These are phyloP conservation scores for Indicator indicator DNA, from an alignment of 2,113 vertebrate species.

Conservation along the genomic window DNA sequence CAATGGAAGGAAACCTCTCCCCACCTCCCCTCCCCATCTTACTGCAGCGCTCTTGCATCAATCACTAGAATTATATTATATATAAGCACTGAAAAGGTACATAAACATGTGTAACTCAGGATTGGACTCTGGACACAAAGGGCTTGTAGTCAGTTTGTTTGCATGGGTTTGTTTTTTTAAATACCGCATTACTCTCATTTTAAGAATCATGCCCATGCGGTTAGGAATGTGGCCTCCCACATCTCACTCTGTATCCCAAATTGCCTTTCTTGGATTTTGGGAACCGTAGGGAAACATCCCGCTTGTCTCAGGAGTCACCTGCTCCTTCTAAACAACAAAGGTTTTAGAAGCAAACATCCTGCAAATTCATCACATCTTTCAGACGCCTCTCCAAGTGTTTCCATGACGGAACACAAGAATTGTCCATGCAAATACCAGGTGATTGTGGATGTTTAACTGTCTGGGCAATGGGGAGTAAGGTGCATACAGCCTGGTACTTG, in stretches of 20 bases:
- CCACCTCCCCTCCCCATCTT: neutral
- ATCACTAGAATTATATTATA: neutral
- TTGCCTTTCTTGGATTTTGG: neutral
- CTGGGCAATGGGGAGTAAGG: neutral
- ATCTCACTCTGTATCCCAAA: neutral
- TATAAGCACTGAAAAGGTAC: neutral
- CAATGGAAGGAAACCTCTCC: neutral
- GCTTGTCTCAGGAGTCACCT: neutral
- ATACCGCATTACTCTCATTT: neutral
- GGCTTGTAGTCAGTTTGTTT: neutral
- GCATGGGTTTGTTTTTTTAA: neutral
- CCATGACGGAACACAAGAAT: neutral
- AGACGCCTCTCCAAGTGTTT: neutral
- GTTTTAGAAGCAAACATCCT: neutral
- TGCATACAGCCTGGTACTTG: neutral
- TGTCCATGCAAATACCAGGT: neutral
- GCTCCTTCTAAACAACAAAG: neutral
- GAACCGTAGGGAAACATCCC: neutral
- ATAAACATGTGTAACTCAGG: neutral
- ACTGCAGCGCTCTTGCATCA: neutral
- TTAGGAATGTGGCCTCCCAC: neutral
- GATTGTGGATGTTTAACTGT: neutral
- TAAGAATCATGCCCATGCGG: neutral
- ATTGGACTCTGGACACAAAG: neutral
- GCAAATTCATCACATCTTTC: neutral